Evolutionary conservation across 2,113 vertebrate genomes (phyloP).

Genomic region (Anseranas semipalmata): DNA sequence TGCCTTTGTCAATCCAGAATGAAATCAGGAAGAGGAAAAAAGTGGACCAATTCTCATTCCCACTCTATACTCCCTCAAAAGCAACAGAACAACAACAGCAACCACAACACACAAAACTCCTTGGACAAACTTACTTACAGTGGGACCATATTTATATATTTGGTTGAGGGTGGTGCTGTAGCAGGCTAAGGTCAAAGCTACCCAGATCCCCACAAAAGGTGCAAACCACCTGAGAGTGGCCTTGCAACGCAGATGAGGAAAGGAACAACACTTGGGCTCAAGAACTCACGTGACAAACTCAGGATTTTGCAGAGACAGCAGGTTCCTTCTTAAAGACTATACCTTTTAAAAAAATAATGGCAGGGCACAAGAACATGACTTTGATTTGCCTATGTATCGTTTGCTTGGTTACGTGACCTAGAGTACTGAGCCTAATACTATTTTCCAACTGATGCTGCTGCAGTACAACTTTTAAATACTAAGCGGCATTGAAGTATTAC

Average conservation of each 20-base stretch:
- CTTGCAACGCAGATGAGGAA: background rate
- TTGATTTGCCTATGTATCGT: background rate
- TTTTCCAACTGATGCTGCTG: background rate
- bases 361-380: background rate
- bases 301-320: background rate
- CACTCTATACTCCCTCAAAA: background rate
- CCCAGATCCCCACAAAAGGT: background rate
- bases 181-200: background rate
- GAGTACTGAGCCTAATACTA: rapidly evolving
- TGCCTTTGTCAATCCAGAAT: background rate
- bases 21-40: background rate
- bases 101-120: background rate
- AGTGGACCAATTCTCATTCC: background rate
- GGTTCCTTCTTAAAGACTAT: background rate
- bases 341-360: background rate
- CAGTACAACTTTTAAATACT: background rate
- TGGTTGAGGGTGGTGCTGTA: background rate
- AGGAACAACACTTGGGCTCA: background rate
- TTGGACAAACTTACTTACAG: background rate
- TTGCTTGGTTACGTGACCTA: background rate
- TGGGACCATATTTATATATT: background rate
- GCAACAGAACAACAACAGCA: background rate
- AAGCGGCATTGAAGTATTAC: background rate
- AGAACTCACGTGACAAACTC: background rate
- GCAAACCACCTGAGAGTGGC: background rate